Evolutionary conservation across 2,888 invertebrate species (phyloP).

Genomic region (Rotaria macrura): DNA sequence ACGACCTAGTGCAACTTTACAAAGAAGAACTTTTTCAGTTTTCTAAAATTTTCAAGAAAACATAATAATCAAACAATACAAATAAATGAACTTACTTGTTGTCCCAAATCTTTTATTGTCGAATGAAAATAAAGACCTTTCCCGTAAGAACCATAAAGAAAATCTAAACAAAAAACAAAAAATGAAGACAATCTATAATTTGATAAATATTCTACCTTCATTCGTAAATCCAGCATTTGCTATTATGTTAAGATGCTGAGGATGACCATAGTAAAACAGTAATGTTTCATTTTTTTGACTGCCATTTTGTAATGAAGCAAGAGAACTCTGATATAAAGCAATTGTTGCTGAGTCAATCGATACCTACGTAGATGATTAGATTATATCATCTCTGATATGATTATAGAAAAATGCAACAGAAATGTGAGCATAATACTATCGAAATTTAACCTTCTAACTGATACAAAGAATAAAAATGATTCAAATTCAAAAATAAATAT

Average conservation of each 20-base stretch:
- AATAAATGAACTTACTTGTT: background rate
- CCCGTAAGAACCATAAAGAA: background rate
- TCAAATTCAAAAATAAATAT: too few species aligned
- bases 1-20: constrained; percentile 3
- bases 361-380: background rate
- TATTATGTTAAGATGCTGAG: background rate
- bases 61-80: background rate
- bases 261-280: background rate
- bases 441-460: too few species aligned
- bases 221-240: background rate
- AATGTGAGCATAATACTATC: too few species aligned
- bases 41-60: background rate
- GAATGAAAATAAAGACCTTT: constrained; percentile 9
- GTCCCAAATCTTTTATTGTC: background rate
- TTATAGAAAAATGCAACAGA: too few species aligned
- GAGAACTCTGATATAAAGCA: background rate
- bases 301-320: background rate
- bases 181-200: background rate
- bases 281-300: constrained; percentile 1
- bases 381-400: too few species aligned
- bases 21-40: background rate
- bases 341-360: background rate
- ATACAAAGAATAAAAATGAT: too few species aligned
- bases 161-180: background rate
- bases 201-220: too few species aligned